Percentiles rank a stretch among this genome's conserved stretches.
Evolutionary conservation across 2,888 invertebrate species (phyloP).

Genomic region (Ischnus inquisitorius): DNA sequence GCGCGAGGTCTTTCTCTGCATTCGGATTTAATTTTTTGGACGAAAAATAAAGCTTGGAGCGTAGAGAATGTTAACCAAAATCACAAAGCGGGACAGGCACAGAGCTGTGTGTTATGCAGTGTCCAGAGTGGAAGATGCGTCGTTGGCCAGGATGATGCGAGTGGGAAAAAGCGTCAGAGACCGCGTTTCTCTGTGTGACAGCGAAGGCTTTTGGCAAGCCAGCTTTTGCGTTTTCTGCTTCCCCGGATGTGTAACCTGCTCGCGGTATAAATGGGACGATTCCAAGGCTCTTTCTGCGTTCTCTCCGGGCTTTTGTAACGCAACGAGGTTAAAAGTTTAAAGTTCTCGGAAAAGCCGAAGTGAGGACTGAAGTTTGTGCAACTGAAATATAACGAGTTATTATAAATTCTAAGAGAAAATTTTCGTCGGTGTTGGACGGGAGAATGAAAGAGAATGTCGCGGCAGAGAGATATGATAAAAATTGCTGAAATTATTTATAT

Average conservation of each 20-base stretch:
- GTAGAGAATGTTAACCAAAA: background rate
- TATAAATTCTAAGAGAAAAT: background rate
- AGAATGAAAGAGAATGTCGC: background rate
- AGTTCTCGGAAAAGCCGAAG: background rate
- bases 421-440: background rate
- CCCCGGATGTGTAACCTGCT: conserved; percentile 10
- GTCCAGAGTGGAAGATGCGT: conserved; percentile 9
- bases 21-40: background rate
- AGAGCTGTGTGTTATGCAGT: background rate
- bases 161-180: background rate
- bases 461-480: background rate
- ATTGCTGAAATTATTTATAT: background rate
- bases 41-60: background rate
- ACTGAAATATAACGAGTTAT: background rate
- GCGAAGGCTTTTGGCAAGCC: conserved; percentile 3
- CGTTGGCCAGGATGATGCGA: background rate
- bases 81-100: conserved; percentile 4
- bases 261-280: conserved; percentile 8
- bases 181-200: conserved; percentile 17
- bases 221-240: conserved; percentile 25
- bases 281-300: conserved; percentile 9
- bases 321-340: conserved; percentile 12
- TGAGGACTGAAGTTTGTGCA: background rate
- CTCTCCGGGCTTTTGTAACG: conserved; percentile 6
- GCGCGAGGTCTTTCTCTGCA: conserved; percentile 9